phyloP scores from a whole-genome alignment of 2,888 invertebrate species.

The Ypsolopha sequella region DNA sequence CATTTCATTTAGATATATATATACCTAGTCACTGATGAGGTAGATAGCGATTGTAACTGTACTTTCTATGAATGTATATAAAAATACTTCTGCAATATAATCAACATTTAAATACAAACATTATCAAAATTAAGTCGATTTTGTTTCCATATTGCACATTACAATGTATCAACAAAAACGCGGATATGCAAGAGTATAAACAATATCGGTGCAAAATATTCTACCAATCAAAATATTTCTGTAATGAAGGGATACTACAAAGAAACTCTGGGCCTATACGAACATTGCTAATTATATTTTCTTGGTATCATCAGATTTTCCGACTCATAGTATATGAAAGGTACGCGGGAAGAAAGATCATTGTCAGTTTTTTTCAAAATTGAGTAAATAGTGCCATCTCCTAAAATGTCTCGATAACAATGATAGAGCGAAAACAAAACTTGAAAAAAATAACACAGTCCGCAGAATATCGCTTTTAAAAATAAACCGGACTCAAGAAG shows the following conservation, averaged over 20 bases:
- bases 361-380: too few relatives aligned
- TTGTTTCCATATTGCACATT: constrained; percentile 57
- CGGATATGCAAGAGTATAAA: neutral
- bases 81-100: constrained; percentile 69
- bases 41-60: constrained; percentile 56
- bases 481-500: too few relatives aligned
- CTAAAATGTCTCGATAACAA: too few relatives aligned
- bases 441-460: too few relatives aligned
- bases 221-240: constrained; percentile 8
- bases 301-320: too few relatives aligned
- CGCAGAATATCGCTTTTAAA: too few relatives aligned
- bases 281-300: too few relatives aligned
- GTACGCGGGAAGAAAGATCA: too few relatives aligned
- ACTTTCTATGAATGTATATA: constrained; percentile 38
- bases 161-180: constrained; percentile 21
- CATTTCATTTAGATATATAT: constrained; percentile 11
- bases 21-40: constrained; percentile 60
- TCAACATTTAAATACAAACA: constrained; percentile 67
- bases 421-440: too few relatives aligned
- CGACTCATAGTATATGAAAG: too few relatives aligned
- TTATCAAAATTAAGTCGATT: constrained; percentile 59
- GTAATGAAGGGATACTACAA: neutral
- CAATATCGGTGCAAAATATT: constrained; percentile 19
- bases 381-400: too few relatives aligned
- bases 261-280: too few relatives aligned